Evolutionary conservation across 1,140 invertebrate species (phyloP).

Genomic region (Chelonus insularis): DNA sequence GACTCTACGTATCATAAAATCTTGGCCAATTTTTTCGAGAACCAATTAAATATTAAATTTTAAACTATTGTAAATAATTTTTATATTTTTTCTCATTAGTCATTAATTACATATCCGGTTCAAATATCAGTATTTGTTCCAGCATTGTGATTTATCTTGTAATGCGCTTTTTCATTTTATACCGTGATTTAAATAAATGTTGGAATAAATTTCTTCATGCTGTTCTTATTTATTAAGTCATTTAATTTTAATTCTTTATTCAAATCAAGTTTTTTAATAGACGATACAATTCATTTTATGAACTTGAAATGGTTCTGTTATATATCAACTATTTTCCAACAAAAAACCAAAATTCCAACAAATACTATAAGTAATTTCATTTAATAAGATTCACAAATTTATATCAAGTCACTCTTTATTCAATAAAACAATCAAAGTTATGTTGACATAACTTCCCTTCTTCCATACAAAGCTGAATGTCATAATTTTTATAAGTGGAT

Average conservation of each 20-base stretch:
- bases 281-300: too few relatives aligned
- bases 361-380: too few relatives aligned
- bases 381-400: too few relatives aligned
- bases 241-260: background rate
- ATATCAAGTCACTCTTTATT: too few relatives aligned
- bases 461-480: too few relatives aligned
- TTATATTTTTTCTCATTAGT: background rate
- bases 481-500: too few relatives aligned
- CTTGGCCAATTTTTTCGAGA: background rate
- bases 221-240: background rate
- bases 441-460: too few relatives aligned
- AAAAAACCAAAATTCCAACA: too few relatives aligned
- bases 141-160: slow-evolving; percentile 3
- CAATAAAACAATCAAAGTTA: too few relatives aligned
- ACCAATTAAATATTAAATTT: background rate
- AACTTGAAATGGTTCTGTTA: too few relatives aligned
- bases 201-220: slow-evolving; percentile 29
- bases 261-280: too few relatives aligned
- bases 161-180: slow-evolving; percentile 36
- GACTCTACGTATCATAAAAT: background rate
- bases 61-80: slow-evolving; percentile 7
- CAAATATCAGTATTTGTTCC: slow-evolving; percentile 11
- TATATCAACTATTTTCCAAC: too few relatives aligned
- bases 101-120: slow-evolving; percentile 9
- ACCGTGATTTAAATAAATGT: slow-evolving; percentile 40